Conservation (phyloP, 2,113 vertebrate genomes). For the Mobula hypostoma region DNA sequence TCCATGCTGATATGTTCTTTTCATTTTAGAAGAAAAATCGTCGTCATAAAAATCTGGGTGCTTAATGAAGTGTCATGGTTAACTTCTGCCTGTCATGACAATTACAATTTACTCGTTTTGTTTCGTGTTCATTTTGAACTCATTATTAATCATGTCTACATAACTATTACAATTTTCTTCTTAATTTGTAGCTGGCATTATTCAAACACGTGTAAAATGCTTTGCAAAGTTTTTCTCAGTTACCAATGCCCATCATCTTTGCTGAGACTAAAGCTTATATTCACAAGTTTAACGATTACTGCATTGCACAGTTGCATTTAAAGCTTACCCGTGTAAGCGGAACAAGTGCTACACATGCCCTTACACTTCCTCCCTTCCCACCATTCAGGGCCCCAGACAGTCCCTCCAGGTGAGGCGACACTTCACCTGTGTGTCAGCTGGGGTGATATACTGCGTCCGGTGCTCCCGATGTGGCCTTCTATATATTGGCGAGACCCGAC, state of each 20-base stretch:
- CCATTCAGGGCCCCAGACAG: too few species aligned
- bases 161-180: conserved; percentile 55
- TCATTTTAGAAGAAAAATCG: conserved; percentile 65
- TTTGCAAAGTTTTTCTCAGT: neutral
- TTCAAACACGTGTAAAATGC: neutral
- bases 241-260: neutral
- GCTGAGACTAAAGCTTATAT: neutral
- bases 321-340: too few species aligned
- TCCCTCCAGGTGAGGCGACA: too few species aligned
- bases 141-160: conserved; percentile 55
- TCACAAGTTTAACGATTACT: neutral
- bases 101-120: conserved; percentile 54
- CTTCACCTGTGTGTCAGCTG: too few species aligned
- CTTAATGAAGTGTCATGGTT: conserved; percentile 67
- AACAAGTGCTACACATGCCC: too few species aligned
- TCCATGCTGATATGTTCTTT: conserved; percentile 66
- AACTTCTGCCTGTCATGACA: conserved; percentile 58
- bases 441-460: too few species aligned
- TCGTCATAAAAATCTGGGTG: conserved; percentile 64
- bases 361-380: too few species aligned
- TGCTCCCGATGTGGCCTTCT: too few species aligned
- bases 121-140: conserved; percentile 46
- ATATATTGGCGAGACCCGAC: too few species aligned
- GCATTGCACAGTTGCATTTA: neutral
- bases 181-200: conserved; percentile 42